Evolutionary conservation across 2,888 invertebrate genomes (phyloP), one percentile per base, ranked within the genome.

Genomic region (Pasiphila rectangulata): DNA sequence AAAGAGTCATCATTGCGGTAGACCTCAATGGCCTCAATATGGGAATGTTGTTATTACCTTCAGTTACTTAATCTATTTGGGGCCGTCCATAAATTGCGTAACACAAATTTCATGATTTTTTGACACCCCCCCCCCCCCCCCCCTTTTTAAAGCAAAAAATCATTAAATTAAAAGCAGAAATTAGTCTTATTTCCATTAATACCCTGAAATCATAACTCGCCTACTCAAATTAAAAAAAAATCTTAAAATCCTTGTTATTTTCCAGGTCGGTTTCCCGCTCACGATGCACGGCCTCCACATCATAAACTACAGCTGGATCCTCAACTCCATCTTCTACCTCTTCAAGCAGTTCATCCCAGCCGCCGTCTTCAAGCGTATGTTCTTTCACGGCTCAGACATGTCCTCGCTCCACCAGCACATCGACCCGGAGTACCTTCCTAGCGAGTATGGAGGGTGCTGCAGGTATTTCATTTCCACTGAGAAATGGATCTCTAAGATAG

Each of bases 261-360:
- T 87, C 4, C 74, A 93, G 93, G 92, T 93, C 0, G 91, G 93
- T 2, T 94, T 94, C 72, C 95, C 95, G 0, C 89, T 95, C 61
- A 90, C 91, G 32, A 92, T 93, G 32, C 90, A 93, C 58, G 92
- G 93, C 0, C 89, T 95, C 19, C 95, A 95, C 79, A 91, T 95
- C 36, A 87, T 95, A 2, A 92, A 94, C 71, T 94, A 95, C 78
- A 94, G 93, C 35, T 94, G 94, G 94, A 80, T 94, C 1, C 93
- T 95, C 59, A 93, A 94, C 71, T 91, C 93, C 10, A 91, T 93
- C 44, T 94, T 93, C 73, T 92, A 93, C 57, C 87, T 95, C 20
- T 95, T 95, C 75, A 94, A 94, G 69, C 94, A 95, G 9, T 91
- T 95, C 51, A 83, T 95, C 23, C 93, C 93, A 46, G 81, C 91